A percentile compares a stretch with the other conserved stretches of the same genome.
Evolutionary conservation across 2,888 invertebrate genomes (phyloP).

Genomic region (Geophilus truncorum): DNA sequence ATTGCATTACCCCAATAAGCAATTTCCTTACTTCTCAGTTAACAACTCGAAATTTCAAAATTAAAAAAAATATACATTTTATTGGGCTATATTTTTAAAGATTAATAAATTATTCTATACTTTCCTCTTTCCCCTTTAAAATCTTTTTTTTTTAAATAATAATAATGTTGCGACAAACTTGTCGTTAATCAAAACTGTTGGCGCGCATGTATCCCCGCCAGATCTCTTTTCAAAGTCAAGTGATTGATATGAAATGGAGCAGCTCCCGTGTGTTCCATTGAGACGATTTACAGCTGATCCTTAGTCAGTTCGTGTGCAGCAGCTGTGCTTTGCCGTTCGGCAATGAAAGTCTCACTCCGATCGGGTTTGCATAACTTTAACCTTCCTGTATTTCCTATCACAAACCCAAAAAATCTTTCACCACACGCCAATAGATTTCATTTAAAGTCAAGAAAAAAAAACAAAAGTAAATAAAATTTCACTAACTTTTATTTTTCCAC

Average conservation of each 20-base stretch:
- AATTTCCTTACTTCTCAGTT: too few relatives aligned
- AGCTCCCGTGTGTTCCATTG: conserved; percentile 22
- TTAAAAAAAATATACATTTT: too few relatives aligned
- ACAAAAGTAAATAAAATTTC: not conserved
- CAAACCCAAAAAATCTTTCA: not conserved
- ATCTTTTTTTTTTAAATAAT: not conserved
- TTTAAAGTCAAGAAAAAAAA: not conserved
- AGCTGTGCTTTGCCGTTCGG: not conserved
- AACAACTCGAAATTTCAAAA: too few relatives aligned
- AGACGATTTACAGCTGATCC: conserved; percentile 27
- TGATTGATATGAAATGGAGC: conserved; percentile 27
- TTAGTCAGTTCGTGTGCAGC: conserved; percentile 9
- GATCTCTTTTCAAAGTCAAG: conserved; percentile 20
- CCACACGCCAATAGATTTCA: not conserved
- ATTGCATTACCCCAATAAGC: too few relatives aligned
- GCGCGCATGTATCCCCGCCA: not conserved
- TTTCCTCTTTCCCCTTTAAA: not conserved
- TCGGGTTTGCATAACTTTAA: not conserved
- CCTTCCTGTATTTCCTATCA: not conserved
- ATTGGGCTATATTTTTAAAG: too few relatives aligned
- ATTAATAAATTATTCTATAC: not conserved
- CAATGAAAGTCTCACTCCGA: conserved; percentile 5
- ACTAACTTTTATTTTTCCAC: not conserved
- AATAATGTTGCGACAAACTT: not conserved
- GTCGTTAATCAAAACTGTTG: not conserved